Percentiles rank a stretch among this genome's conserved stretches.
phyloP scores from a whole-genome alignment of 2,888 invertebrate genomes.

The Mesorhabditis sp. region DNA sequence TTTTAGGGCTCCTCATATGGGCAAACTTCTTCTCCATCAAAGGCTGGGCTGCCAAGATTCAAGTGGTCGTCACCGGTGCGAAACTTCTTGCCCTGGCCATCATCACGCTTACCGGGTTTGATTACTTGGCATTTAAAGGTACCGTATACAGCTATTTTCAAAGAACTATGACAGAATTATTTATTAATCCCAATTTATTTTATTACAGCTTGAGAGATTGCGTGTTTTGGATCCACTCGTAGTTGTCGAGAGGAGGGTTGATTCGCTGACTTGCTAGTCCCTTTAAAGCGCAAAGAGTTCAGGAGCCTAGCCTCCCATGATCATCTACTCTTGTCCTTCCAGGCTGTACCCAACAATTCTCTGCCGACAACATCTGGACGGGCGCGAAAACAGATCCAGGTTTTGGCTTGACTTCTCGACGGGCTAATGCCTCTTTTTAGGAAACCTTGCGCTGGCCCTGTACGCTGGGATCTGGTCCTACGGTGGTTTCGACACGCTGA shows the following conservation, averaged over 20 bases:
- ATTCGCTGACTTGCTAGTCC: too few species aligned
- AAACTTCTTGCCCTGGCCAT: conserved; percentile 27
- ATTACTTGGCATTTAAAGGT: conserved; percentile 32
- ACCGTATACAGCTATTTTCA: neutral
- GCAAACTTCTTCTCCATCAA: conserved; percentile 33
- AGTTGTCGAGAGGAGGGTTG: too few species aligned
- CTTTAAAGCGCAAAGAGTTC: too few species aligned
- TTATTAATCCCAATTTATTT: too few species aligned
- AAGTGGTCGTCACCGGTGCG: conserved; percentile 29
- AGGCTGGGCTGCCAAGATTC: conserved; percentile 31
- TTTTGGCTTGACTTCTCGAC: neutral
- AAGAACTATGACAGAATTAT: too few species aligned
- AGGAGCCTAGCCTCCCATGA: too few species aligned
- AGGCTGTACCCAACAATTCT: conserved; percentile 20
- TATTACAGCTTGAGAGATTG: neutral
- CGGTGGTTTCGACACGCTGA: conserved; percentile 36
- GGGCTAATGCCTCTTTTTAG: neutral
- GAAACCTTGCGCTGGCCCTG: conserved; percentile 19
- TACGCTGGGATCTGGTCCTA: conserved; percentile 41
- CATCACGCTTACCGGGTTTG: conserved; percentile 31
- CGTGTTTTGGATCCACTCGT: neutral
- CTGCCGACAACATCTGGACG: conserved; percentile 21
- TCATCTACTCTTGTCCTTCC: neutral
- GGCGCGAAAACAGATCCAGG: conserved; percentile 9
- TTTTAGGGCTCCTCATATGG: conserved; percentile 23